Base-by-base conservation (phyloP, 2,888 invertebrate species). In the Agonopterix alstromeriana region DNA sequence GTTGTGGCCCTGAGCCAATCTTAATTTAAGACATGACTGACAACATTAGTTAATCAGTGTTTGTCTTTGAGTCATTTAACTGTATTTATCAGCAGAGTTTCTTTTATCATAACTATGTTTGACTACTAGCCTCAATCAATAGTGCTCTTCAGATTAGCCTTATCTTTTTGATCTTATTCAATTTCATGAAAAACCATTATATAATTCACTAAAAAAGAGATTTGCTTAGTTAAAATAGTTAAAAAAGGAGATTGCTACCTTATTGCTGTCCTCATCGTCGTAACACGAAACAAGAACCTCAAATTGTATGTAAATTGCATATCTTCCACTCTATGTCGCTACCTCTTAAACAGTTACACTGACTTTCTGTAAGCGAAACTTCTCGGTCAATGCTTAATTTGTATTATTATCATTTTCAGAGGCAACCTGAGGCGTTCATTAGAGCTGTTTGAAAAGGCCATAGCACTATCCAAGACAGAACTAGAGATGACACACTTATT, bases 401-500 rank as follows among this genome's bases (percentile, higher is more conserved):
- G 42, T 35, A 42, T 36, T 45, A 51, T 50, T 53, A 59, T 55
- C 56, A 55, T 65, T 90, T 92, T 54, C 90, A 96, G 96, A 63
- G 96, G 96, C 43, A 94, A 97, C 77, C 86, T 98, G 58, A 90
- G 92, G 50, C 90, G 93, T 63, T 97, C 98, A 2, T 92, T 98
- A 58, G 93, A 94, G 59, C 86, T 96, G 50, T 98, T 98, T 76
- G 95, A 97, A 67, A 95, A 95, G 75, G 98, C 98, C 36, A 92
- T 98, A 55, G 91, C 92, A 49, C 84, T 97, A 58, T 94, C 96
- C 42, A 95, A 96, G 74, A 96, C 96, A 10, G 94, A 95, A 79
- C 90, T 93, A 61, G 98, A 98, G 88, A 92, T 98, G 92, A 93
- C 95, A 35, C 98, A 98, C 77, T 89, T 98, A 69, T 97, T 94